Evolutionary conservation across 2,888 invertebrate species (phyloP).

Genomic region (Callinectes sapidus): DNA sequence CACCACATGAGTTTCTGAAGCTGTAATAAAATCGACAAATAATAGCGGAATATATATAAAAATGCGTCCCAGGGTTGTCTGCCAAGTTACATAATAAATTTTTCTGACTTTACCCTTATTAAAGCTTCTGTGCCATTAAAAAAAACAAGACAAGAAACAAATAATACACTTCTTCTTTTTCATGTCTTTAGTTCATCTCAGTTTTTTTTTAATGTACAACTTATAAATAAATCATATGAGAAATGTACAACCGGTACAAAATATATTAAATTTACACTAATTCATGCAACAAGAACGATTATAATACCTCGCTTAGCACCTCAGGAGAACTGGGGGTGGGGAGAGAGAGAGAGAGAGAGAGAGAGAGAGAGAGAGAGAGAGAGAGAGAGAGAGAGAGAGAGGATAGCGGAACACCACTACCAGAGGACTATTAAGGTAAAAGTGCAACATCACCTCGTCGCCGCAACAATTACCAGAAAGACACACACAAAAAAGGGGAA

Average conservation of each 20-base stretch:
- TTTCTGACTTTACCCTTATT: too few relatives aligned
- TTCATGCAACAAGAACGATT: slow-evolving; percentile 67
- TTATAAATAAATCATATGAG: slow-evolving; percentile 65
- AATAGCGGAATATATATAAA: too few relatives aligned
- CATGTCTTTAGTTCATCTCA: not conserved
- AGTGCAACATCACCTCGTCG: too few relatives aligned
- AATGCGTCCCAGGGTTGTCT: too few relatives aligned
- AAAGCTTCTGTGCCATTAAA: too few relatives aligned
- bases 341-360: slow-evolving; percentile 4
- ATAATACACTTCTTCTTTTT: not conserved
- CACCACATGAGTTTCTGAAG: too few relatives aligned
- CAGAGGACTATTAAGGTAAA: too few relatives aligned
- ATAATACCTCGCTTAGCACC: slow-evolving; percentile 66
- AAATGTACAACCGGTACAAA: slow-evolving; percentile 70
- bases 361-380: slow-evolving; percentile 15
- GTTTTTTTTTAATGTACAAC: slow-evolving; percentile 60
- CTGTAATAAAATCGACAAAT: too few relatives aligned
- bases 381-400: slow-evolving; percentile 31
- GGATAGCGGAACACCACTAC: too few relatives aligned
- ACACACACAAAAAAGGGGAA: too few relatives aligned
- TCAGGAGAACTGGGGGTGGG: not conserved
- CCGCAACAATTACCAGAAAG: too few relatives aligned
- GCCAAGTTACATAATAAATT: too few relatives aligned
- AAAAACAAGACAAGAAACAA: not conserved
- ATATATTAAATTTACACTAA: slow-evolving; percentile 68